These are phyloP conservation scores for Paracentrotus lividus DNA, from an alignment of 53 echinoderm and acorn worm genomes.

Conservation along the genomic window DNA sequence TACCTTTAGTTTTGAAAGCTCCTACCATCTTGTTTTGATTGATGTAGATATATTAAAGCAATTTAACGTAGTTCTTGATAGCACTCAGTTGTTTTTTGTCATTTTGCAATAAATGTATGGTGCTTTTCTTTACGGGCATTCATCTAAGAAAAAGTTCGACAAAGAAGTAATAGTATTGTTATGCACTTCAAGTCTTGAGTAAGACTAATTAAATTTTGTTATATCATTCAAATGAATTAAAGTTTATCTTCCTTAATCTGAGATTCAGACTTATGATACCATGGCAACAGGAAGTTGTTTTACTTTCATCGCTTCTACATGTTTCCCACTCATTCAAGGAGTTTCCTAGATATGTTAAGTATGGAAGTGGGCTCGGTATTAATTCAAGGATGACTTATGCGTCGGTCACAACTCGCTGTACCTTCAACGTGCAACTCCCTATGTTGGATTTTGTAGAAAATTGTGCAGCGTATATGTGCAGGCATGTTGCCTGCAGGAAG, in stretches of 20 bases:
- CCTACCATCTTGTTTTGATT: too few species aligned
- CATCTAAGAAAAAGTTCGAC: neutral
- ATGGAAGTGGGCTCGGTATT: too few species aligned
- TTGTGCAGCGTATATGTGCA: too few species aligned
- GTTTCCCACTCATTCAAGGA: constrained; percentile 99
- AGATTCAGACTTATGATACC: constrained; percentile 91
- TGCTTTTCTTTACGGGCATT: neutral
- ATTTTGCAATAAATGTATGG: neutral
- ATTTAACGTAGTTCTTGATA: too few species aligned
- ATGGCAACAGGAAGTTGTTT: constrained; percentile 99
- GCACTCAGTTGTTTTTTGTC: too few species aligned
- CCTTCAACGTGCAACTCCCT: too few species aligned
- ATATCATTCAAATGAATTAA: neutral
- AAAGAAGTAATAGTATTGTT: neutral
- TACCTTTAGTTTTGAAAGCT: too few species aligned
- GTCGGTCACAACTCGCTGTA: too few species aligned
- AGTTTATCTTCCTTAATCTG: constrained; percentile 7
- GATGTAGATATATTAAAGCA: too few species aligned
- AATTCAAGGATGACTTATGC: too few species aligned
- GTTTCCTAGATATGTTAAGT: constrained; percentile 99
- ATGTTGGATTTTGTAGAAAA: too few species aligned
- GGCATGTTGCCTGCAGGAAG: too few species aligned
- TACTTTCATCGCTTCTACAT: constrained; percentile 99
- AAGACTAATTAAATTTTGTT: neutral
- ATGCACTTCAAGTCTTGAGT: neutral